Percentiles rank a stretch among this genome's conserved stretches.
These are phyloP conservation scores for Picathartes gymnocephalus DNA, from an alignment of 2,113 vertebrate species.

Conservation along the genomic window DNA sequence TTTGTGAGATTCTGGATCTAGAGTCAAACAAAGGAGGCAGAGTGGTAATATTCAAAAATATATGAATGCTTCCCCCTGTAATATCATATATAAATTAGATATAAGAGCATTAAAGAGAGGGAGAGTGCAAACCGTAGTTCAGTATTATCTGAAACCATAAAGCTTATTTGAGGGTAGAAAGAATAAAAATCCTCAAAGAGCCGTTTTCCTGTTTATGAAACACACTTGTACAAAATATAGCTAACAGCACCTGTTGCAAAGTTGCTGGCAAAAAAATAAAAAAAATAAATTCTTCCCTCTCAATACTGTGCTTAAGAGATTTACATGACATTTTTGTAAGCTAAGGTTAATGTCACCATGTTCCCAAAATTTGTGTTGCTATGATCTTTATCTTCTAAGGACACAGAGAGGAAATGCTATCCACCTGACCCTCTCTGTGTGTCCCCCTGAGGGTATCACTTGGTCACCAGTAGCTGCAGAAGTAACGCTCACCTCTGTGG, in stretches of 20 bases:
- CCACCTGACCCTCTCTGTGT: background rate
- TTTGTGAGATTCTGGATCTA: slow-evolving; percentile 23
- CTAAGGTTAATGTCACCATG: background rate
- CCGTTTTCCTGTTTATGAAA: background rate
- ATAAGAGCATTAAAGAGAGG: background rate
- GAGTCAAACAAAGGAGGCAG: slow-evolving; percentile 28
- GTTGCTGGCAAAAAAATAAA: background rate
- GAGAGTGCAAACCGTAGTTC: background rate
- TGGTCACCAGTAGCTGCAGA: background rate
- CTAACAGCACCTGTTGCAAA: background rate
- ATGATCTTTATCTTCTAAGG: background rate
- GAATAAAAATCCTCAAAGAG: background rate
- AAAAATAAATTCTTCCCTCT: background rate
- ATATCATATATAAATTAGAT: background rate
- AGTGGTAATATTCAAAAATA: background rate
- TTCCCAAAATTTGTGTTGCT: background rate
- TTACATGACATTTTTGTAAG: background rate
- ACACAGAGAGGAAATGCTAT: background rate
- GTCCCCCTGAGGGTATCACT: background rate
- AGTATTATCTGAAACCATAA: background rate
- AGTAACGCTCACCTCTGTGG: background rate
- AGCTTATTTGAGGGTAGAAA: background rate
- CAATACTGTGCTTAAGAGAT: background rate
- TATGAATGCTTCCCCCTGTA: background rate
- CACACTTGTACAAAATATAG: background rate